A percentile compares a stretch with the other conserved stretches of the same genome.
These are phyloP conservation scores for Phalera bucephala DNA, from an alignment of 2,888 invertebrate genomes.

Conservation along the genomic window DNA sequence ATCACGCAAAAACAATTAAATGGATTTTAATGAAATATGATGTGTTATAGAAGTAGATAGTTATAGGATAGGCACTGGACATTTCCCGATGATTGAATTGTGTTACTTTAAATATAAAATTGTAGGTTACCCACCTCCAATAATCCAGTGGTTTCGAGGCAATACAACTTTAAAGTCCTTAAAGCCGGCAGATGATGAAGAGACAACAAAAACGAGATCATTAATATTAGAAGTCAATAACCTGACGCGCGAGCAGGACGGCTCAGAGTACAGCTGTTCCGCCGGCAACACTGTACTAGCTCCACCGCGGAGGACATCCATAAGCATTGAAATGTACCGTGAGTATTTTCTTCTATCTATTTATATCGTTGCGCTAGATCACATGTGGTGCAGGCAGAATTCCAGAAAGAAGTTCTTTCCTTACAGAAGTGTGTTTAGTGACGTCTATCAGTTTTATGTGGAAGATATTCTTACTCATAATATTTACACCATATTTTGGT, in stretches of 20 bases:
- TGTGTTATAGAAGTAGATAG: too few species aligned
- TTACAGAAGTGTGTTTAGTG: too few species aligned
- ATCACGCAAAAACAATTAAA: too few species aligned
- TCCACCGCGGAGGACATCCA: not conserved
- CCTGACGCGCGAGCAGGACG: not conserved
- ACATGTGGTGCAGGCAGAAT: too few species aligned
- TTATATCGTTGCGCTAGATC: too few species aligned
- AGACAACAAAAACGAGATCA: not conserved
- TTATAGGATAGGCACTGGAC: too few species aligned
- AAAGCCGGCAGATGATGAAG: not conserved
- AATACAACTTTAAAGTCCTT: not conserved
- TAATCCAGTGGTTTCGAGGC: not conserved
- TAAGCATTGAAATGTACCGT: not conserved
- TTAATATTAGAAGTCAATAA: not conserved
- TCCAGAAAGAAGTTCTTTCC: too few species aligned
- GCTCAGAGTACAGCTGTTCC: not conserved
- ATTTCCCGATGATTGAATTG: too few species aligned
- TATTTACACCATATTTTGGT: too few species aligned
- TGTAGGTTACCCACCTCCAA: constrained; percentile 1
- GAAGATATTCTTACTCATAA: too few species aligned
- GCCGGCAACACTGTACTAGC: not conserved
- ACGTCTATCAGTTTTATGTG: too few species aligned
- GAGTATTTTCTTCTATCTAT: not conserved
- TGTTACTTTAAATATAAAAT: not conserved
- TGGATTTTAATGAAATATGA: too few species aligned